phyloP scores from a whole-genome alignment of 2,888 invertebrate genomes.

The Lypha dubia region DNA sequence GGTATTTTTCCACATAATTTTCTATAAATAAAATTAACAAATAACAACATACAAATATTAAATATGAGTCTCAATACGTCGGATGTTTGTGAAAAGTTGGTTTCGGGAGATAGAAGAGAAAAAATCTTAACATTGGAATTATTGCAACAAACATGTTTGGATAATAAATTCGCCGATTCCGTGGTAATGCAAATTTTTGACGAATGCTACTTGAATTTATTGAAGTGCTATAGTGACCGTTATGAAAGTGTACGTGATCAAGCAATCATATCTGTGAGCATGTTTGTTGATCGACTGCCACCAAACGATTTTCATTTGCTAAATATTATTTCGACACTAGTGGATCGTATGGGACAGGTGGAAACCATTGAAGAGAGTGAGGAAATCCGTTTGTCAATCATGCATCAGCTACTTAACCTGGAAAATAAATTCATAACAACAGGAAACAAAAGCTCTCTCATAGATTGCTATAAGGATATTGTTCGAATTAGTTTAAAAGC shows the following conservation, averaged over 20 bases:
- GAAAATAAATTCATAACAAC: slow-evolving; percentile 86
- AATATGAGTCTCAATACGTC: slow-evolving; percentile 59
- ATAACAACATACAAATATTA: not conserved
- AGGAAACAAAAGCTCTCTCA: slow-evolving; percentile 81
- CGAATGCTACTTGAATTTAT: slow-evolving; percentile 80
- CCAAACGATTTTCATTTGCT: slow-evolving; percentile 89
- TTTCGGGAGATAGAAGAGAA: slow-evolving; percentile 74
- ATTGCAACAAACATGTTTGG: slow-evolving; percentile 70
- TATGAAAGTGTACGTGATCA: slow-evolving; percentile 81
- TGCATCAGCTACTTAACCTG: slow-evolving; percentile 87
- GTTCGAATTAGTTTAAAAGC: slow-evolving; percentile 89
- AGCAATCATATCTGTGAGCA: slow-evolving; percentile 77
- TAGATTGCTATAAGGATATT: slow-evolving; percentile 85
- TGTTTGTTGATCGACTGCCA: slow-evolving; percentile 84
- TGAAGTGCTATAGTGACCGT: slow-evolving; percentile 82
- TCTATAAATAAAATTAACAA: slow-evolving; percentile 8
- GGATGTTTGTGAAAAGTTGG: slow-evolving; percentile 75
- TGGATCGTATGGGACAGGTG: slow-evolving; percentile 90
- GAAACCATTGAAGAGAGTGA: slow-evolving; percentile 89
- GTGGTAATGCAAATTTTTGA: slow-evolving; percentile 77
- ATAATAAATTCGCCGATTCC: slow-evolving; percentile 40
- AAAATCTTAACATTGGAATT: slow-evolving; percentile 73
- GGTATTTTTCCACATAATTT: slow-evolving; percentile 47
- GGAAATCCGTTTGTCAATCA: slow-evolving; percentile 90
- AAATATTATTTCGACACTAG: slow-evolving; percentile 89